These are phyloP conservation scores for Sebastes fasciatus DNA, from an alignment of 2,113 vertebrate genomes.

Conservation along the genomic window DNA sequence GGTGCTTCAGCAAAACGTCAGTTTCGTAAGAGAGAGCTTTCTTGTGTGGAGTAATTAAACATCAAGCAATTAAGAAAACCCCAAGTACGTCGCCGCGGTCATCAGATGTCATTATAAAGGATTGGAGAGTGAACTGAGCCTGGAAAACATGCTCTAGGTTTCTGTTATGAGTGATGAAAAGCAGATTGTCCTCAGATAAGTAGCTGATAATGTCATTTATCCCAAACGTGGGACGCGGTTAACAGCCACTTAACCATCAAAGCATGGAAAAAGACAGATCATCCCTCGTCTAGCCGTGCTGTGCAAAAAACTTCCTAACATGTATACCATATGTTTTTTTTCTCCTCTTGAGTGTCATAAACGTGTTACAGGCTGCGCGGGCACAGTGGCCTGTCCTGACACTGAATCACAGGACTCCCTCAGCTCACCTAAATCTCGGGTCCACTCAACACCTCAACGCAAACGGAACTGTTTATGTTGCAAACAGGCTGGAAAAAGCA, in stretches of 20 bases:
- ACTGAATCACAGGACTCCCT: conserved; percentile 73
- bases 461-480: conserved; percentile 77
- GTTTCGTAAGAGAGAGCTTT: conserved; percentile 19
- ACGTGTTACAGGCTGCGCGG: conserved; percentile 64
- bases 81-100: conserved; percentile 8
- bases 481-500: conserved; percentile 60
- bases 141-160: conserved; percentile 28
- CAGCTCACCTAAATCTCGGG: conserved; percentile 73
- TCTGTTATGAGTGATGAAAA: conserved; percentile 51
- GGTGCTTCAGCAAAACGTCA: conserved; percentile 15
- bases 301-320: conserved; percentile 71
- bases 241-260: conserved; percentile 65
- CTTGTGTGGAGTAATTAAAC: conserved; percentile 28
- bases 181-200: conserved; percentile 59
- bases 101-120: conserved; percentile 14
- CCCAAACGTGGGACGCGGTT: conserved; percentile 58
- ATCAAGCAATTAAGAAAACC: conserved; percentile 20
- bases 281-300: conserved; percentile 49
- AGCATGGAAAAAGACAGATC: conserved; percentile 65
- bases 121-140: neutral
- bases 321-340: conserved; percentile 70
- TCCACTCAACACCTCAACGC: conserved; percentile 76
- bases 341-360: conserved; percentile 69
- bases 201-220: conserved; percentile 70
- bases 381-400: conserved; percentile 70